Evolutionary conservation across 2,113 vertebrate species (phyloP), one percentile per base, ranked within the genome.

Genomic region (Merops nubicus): DNA sequence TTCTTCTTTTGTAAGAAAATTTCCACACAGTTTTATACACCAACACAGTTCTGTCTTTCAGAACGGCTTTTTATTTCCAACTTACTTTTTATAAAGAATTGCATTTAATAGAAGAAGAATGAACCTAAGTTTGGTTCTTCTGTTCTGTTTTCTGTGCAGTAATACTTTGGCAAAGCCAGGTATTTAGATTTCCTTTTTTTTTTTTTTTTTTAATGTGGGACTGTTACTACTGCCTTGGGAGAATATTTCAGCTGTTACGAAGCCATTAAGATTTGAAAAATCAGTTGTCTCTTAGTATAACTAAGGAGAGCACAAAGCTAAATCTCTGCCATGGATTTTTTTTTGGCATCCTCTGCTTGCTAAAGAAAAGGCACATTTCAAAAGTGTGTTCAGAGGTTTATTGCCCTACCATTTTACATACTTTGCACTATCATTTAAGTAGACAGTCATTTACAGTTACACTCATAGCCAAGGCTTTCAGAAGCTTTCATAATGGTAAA

Each of bases 181-280:
- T 81, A 31, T 78, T 91, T 64, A 74, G n/a, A 48, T 92, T 93
- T 92, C 80, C 33, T n/a, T 89, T 21, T 84, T 92, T 91, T 90
- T 93, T 92, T 77, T 31, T n/a, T 89, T 21, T 84, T 92, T 91
- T 90, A 92, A 56, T 73, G 64, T 68, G 64, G 29, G 12, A 87
- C 31, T 62, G 16, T 73, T 90, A 53, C 47, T 93, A 6, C 64
- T 78, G 20, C 81, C 56, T 84, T 89, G 50, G 50, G 68, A 92
- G 34, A 86, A 34, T n/a, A 92, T 77, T 89, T 82, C 38, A 90
- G 53, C 8, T 51, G n/a, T 79, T 93, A 51, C 19, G 80, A 75
- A 73, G 40, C 34, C 80, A 26, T 85, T 80, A 64, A 80, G 43
- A 72, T 77, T 68, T 88, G 34, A 80, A 85, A 91, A 70, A 82